Evolutionary conservation across 1,140 invertebrate species (phyloP).

Genomic region (Bemisia tabaci): DNA sequence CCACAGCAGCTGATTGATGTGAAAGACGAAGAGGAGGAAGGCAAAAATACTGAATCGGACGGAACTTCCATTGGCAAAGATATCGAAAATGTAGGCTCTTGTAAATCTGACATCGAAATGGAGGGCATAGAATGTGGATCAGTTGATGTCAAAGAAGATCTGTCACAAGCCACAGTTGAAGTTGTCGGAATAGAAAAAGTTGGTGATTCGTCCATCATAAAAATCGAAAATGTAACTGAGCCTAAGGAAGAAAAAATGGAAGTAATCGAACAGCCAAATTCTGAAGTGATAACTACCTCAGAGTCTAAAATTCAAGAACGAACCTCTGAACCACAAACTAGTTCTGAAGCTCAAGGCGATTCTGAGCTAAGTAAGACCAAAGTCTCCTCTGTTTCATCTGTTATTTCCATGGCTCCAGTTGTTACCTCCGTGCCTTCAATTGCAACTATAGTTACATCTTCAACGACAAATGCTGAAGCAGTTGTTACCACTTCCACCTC

Average conservation of each 20-base stretch:
- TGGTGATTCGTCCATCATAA: background rate
- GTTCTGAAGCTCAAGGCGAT: background rate
- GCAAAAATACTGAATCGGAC: background rate
- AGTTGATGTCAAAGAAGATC: background rate
- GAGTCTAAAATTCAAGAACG: background rate
- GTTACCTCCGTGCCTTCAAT: background rate
- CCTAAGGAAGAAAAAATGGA: background rate
- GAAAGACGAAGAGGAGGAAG: background rate
- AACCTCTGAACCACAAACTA: background rate
- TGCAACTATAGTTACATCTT: too few species aligned
- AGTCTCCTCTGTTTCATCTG: too few species aligned
- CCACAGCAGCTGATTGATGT: constrained; percentile 9
- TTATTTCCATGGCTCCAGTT: background rate
- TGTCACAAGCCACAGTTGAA: background rate
- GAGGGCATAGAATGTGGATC: constrained; percentile 12
- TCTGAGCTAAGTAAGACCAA: background rate
- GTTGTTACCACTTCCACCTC: background rate
- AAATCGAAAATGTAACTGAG: background rate
- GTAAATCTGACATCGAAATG: constrained; percentile 19
- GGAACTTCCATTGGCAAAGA: constrained; percentile 6
- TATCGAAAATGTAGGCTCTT: constrained; percentile 22
- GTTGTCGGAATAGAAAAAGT: background rate
- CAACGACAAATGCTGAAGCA: background rate
- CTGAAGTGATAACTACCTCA: background rate
- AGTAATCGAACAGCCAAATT: background rate